These are phyloP conservation scores for Camelus bactrianus DNA, from an alignment of 2,113 vertebrate species.

Conservation along the genomic window DNA sequence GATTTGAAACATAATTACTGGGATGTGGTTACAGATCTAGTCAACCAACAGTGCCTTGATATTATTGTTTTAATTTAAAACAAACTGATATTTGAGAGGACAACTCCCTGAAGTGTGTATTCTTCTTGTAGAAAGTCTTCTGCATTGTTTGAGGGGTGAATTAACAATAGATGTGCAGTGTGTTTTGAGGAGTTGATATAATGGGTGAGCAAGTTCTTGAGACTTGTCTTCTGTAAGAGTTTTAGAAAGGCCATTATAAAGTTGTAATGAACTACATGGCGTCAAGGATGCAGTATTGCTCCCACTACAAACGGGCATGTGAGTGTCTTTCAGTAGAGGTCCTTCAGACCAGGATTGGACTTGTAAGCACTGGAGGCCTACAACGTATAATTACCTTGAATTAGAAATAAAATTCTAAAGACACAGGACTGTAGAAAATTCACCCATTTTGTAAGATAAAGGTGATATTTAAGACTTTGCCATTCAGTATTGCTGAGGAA, in stretches of 20 bases:
- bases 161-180: neutral
- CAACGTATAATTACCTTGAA: conserved; percentile 40
- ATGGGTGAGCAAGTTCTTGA: neutral
- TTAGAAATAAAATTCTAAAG: conserved; percentile 21
- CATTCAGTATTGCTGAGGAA: neutral
- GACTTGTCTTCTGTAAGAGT: neutral
- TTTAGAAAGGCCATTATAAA: conserved; percentile 27
- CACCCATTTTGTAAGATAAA: conserved; percentile 24
- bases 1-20: neutral
- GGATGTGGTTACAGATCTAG: neutral
- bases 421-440: neutral
- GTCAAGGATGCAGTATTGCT: neutral
- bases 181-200: neutral
- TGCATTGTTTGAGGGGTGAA: neutral
- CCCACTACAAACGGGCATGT: neutral
- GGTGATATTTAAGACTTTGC: conserved; percentile 21
- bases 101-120: neutral
- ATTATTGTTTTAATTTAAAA: neutral
- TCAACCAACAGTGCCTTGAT: neutral
- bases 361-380: neutral
- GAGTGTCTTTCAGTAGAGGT: neutral
- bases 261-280: neutral
- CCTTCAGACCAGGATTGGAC: neutral
- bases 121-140: neutral
- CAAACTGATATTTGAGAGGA: neutral